Evolutionary conservation across 2,888 invertebrate genomes (phyloP), one percentile per base, ranked within the genome.

Genomic region (Adelphocoris suturalis): DNA sequence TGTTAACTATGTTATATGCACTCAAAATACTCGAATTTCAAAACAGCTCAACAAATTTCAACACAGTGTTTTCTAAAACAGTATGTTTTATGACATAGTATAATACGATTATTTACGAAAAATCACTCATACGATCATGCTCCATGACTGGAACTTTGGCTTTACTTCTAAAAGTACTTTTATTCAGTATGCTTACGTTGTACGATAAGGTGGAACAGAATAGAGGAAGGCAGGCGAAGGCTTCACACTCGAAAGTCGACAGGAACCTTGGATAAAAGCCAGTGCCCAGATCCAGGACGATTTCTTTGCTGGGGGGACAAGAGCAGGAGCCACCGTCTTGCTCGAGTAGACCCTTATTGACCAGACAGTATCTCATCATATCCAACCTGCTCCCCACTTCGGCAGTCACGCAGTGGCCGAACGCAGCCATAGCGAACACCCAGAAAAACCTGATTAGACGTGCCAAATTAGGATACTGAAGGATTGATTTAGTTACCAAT

Each of bases 181-280:
- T 37, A 37, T 37, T 2, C 2, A 37, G 37, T 37, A 37, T 7
- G 16, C 92, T 28, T 91, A 91, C 76, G 27, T 88, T 78, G 48
- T 88, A 78, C 90, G 93, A 93, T 48, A 92, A 91, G 87, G 92
- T 92, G 16, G 91, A 91, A 89, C 93, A 94, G 23, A 91, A 91
- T 23, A 91, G 91, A 76, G 92, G 92, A 16, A 92, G 91, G 89
- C 93, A 93, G 19, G 91, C 89, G 86, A 92, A 92, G n/a, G 92
- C 92, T 5, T 91, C 91, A 89, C 94, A 94, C 4, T 92, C 91
- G 16, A 92, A 93, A 0, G 92, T 92, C 23, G 92, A 92, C 23
- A 94, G 85, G 86, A 92, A 93, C 80, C 93, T 90, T 11, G 92
- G 92, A 28, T 90, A 92, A 86, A 91, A 91, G 48, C 91, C 90